Evolutionary conservation across 2,888 invertebrate species (phyloP).

Genomic region (Folsomia manolachei): DNA sequence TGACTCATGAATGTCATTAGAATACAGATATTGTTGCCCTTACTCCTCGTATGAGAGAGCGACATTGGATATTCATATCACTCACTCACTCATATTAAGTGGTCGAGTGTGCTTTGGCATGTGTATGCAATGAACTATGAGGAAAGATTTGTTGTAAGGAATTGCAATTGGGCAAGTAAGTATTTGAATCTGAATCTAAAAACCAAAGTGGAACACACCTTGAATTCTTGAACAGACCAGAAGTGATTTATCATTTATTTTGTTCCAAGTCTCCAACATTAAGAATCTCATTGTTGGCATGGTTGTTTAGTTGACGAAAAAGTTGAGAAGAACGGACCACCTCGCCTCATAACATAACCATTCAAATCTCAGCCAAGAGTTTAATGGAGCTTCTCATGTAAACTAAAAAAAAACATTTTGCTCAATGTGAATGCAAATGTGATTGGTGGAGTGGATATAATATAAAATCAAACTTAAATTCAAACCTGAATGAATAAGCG

Average conservation of each 20-base stretch:
- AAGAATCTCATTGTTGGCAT: background rate
- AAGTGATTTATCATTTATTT: constrained; percentile 15
- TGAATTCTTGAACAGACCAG: constrained; percentile 15
- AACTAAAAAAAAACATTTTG: background rate
- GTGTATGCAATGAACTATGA: background rate
- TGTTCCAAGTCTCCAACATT: background rate
- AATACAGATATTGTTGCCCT: background rate
- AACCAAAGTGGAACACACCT: constrained; percentile 11
- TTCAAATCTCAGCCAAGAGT: too few relatives aligned
- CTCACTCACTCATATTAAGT: background rate
- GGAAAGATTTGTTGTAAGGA: background rate
- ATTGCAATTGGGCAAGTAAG: background rate
- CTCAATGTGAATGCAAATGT: background rate
- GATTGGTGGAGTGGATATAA: too few relatives aligned
- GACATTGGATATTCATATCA: constrained; percentile 9
- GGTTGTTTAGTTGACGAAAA: background rate
- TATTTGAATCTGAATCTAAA: background rate
- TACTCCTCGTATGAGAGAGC: too few relatives aligned
- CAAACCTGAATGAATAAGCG: too few relatives aligned
- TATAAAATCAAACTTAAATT: background rate
- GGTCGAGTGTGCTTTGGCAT: background rate
- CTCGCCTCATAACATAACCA: too few relatives aligned
- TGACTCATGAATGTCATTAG: background rate
- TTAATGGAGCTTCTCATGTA: background rate
- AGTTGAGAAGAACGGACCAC: background rate